phyloP scores from a whole-genome alignment of 2,113 vertebrate species.

The Ursus arctos region DNA sequence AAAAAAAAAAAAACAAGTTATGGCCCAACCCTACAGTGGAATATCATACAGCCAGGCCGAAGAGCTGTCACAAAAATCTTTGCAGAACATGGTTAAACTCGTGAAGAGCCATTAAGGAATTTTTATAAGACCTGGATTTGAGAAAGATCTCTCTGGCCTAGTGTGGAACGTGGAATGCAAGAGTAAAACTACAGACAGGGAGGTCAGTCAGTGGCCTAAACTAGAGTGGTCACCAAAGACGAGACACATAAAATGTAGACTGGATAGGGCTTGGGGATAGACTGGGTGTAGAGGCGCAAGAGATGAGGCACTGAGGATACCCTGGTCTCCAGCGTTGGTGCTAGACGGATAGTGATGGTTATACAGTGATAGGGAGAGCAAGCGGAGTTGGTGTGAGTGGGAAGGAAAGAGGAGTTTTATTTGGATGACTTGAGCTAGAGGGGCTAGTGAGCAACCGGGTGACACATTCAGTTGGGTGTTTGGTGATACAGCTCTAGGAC shows the following conservation, averaged over 20 bases:
- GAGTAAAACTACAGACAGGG: not conserved
- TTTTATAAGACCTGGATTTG: conserved; percentile 23
- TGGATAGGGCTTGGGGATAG: not conserved
- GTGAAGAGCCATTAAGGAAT: not conserved
- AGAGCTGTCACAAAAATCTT: not conserved
- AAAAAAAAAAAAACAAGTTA: not conserved
- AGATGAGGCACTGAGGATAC: not conserved
- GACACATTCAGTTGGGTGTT: not conserved
- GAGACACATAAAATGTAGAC: not conserved
- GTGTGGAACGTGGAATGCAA: not conserved
- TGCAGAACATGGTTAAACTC: not conserved
- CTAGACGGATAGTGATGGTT: not conserved
- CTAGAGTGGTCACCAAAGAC: not conserved
- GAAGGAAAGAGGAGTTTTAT: not conserved
- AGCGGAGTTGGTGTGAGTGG: not conserved
- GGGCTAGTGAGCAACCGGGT: not conserved
- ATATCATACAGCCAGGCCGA: not conserved
- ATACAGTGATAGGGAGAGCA: not conserved
- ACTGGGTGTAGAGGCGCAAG: not conserved
- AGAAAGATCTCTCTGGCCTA: not conserved
- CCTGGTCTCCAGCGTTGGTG: not conserved
- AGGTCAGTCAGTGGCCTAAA: not conserved
- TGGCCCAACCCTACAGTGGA: not conserved
- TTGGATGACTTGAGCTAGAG: not conserved
- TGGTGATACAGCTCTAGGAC: not conserved